Evolutionary conservation across 1,140 invertebrate genomes (phyloP), one percentile per base, ranked within the genome.

Genomic region (Brachionus paranguensis): DNA sequence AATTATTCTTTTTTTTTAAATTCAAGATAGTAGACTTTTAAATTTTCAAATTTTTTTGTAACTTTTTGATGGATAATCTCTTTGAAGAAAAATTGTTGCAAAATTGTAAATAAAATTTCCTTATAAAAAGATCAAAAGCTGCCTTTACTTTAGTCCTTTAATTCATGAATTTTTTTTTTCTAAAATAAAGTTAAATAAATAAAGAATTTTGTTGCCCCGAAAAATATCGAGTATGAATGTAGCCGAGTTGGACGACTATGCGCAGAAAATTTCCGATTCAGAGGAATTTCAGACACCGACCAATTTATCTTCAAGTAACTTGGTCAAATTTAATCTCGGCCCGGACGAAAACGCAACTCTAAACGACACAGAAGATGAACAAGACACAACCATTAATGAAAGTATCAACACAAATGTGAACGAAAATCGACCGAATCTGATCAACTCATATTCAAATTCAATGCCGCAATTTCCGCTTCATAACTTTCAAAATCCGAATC

Each of bases 401-500:
- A 50, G 27, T 3, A 47, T 50, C 6, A 76, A 76, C 24, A 50
- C 72, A 27, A 50, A 50, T 47, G 24, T 70, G 11, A 70, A 50
- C 20, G 72, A 76, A 20, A 47, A 76, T 76, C 41, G 45, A 76
- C 72, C 41, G 45, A 45, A 45, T 43, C 45, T 76, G n/a, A 47
- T 81, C 20, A 68, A 65, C 29, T 81, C 78, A 12, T 81, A 81
- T 45, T 81, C 78, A 47, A 24, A 81, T 64, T 81, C 78, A 64
- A 64, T 81, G 78, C 78, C 78, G 24, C 78, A 81, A 68, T 81
- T 81, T 60, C 78, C 72, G 37, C 14, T 74, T 17, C 33, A 41
- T 6, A 37, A 72, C 41, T 72, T 72, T 43, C 68, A 72, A 7
- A 72, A 72, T 72, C 37, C 41, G 12, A 45, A 72, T 72, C 37